Evolutionary conservation across 2,888 invertebrate genomes (phyloP), one percentile per base, ranked within the genome.

Genomic region (Tolmerus cingulatus): DNA sequence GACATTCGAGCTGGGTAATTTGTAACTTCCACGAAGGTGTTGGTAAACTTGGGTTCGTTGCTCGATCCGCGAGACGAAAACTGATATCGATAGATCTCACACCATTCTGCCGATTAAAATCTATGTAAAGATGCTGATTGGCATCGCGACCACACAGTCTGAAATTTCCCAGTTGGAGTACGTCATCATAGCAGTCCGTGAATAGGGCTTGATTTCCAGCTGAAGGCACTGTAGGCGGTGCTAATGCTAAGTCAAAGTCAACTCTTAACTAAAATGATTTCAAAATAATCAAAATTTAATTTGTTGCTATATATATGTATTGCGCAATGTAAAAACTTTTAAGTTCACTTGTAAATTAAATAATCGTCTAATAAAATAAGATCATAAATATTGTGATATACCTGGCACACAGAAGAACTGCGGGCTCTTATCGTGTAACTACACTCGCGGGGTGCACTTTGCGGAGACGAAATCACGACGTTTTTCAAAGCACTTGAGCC

Each of bases 141-240:
- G 92, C 93, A 89, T 95, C 95, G 88, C 94, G 93, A 0, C 95
- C 95, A 87, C 95, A 95, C 0, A 95, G 91, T 0, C 89, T 89
- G 51, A 90, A 37, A 3, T 89, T 89, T 30, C 90, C 89, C 92
- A 92, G 82, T 90, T 40, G 77, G 1, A 77, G 3, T 5, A 30
- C 14, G 3, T 66, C 66, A 66, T 19, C 27, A 0, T 0, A 12
- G 66, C 66, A 66, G 8, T 66, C 23, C 4, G 23, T 30, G 16
- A n/a, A 77, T 4, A 77, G 16, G 19, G 19, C 37, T 4, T 12
- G 37, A 40, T 37, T 40, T 5, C 5, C n/a, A 40, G 40, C 19
- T 8, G 40, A 40, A n/a, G 77, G 66, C 23, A 66, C 19, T 12
- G 66, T 34, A 16, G 92, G 92, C 78, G 90, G 91, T 0, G 91